phyloP scores from a whole-genome alignment of 2,113 vertebrate species.

The Petromus typicus region DNA sequence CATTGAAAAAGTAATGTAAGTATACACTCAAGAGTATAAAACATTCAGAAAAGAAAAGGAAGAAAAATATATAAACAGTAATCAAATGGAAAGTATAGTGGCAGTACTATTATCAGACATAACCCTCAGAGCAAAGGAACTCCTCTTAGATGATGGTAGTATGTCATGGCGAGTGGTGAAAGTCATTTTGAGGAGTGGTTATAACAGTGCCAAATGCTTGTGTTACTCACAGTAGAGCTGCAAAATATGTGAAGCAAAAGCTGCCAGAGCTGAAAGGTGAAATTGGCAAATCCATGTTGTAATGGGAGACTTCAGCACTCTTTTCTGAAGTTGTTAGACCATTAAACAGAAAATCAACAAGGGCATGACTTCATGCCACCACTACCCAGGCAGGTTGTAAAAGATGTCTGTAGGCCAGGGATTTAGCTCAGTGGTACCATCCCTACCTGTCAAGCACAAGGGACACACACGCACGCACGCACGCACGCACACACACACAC shows the following conservation, averaged over 20 bases:
- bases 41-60: slow-evolving; percentile 6
- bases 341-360: not conserved
- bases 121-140: not conserved
- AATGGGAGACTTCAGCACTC: not conserved
- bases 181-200: not conserved
- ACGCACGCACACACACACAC: too few species aligned
- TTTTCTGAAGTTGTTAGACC: not conserved
- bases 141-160: not conserved
- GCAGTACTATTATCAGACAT: not conserved
- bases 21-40: not conserved
- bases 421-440: too few species aligned
- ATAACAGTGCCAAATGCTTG: not conserved
- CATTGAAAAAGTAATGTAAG: not conserved
- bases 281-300: not conserved
- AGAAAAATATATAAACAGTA: not conserved
- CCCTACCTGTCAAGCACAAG: too few species aligned
- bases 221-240: not conserved
- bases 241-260: not conserved
- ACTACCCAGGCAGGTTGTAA: not conserved
- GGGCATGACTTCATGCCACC: not conserved
- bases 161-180: not conserved
- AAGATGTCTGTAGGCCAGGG: too few species aligned
- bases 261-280: not conserved
- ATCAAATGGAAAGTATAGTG: not conserved
- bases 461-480: too few species aligned